These are phyloP conservation scores for Netelia melanura DNA, from an alignment of 2,888 invertebrate species.

Conservation along the genomic window DNA sequence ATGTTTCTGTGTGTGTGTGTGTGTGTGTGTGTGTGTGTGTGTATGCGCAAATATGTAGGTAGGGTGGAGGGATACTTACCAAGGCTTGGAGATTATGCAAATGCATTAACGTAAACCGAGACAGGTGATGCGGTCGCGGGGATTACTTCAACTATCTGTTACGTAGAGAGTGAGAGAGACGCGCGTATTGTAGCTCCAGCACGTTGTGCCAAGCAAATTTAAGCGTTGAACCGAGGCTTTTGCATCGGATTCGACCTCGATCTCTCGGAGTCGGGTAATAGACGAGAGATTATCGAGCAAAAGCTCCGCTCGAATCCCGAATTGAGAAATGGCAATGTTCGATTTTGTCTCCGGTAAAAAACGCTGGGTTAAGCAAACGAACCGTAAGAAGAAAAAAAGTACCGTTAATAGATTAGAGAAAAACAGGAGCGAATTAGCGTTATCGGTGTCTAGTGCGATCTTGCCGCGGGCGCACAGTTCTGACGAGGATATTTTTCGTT, in stretches of 20 bases:
- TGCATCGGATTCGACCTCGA: constrained; percentile 17
- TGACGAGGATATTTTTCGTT: neutral
- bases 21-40: constrained; percentile 40
- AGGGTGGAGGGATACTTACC: constrained; percentile 63
- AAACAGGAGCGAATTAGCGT: neutral
- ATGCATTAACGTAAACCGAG: constrained; percentile 71
- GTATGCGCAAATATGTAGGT: constrained; percentile 22
- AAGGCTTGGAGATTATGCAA: constrained; percentile 72
- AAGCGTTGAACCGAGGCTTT: constrained; percentile 9
- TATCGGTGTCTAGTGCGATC: too few species aligned
- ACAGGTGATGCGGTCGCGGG: constrained; percentile 72
- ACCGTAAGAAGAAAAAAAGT: neutral
- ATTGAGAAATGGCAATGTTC: constrained; percentile 36
- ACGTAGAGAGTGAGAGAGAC: constrained; percentile 30
- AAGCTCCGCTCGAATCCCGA: constrained; percentile 1
- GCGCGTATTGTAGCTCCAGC: constrained; percentile 11
- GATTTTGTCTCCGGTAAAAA: constrained; percentile 22
- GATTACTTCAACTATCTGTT: constrained; percentile 69
- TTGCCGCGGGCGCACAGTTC: too few species aligned
- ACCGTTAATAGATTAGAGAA: neutral
- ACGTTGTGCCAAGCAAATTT: constrained; percentile 9
- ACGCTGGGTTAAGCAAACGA: neutral
- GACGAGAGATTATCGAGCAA: constrained; percentile 49
- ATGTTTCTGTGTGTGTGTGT: constrained; percentile 18
- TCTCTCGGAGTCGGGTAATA: constrained; percentile 24